Evolutionary conservation across 2,113 vertebrate genomes (phyloP), one percentile per base, ranked within the genome.

Genomic region (Puffinus mauretanicus): DNA sequence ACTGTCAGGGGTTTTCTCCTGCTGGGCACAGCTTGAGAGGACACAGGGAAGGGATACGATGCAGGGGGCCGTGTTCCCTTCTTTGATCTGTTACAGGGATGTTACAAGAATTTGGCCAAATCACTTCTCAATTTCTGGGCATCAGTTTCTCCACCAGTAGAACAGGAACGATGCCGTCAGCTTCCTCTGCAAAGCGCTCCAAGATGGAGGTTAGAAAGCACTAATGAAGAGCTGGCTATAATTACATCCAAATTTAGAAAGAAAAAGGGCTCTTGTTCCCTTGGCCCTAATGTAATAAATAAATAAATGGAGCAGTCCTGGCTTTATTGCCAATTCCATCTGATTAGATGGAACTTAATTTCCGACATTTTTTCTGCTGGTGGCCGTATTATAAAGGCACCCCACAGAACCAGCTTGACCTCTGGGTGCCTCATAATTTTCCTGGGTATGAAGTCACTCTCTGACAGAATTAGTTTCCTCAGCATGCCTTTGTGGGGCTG

Each of bases 291-390:
- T 80, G 62, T 65, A 93, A 96, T 95, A 96, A 94, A 96, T 96
- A 97, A 96, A 96, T 90, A 97, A 72, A 82, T 62, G 54, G 78
- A 90, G 75, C 58, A 88, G 82, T 64, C 49, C n/a, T 3, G 4
- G 21, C 54, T 91, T 95, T 91, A 85, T 82, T 94, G 93, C 82
- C 87, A 91, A 57, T 94, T 96, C 66, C 69, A 32, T 91, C 73
- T 90, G 92, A 95, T 95, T 93, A 96, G 87, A 91, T 66, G 82
- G 75, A 93, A 73, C 78, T 79, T 93, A 87, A 90, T 96, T 96
- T 93, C 81, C 2, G 8, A 72, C 57, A 42, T 70, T 79, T 87
- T 96, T 96, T 91, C 78, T 96, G 82, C 54, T 79, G 89, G 65
- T 95, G 86, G 61, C 81, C 9, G 0, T 69, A 49, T 89, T 87